A percentile compares a stretch with the other conserved stretches of the same genome.
These are phyloP conservation scores for Crotalus horridus DNA, from an alignment of 2,113 vertebrate genomes.

Conservation along the genomic window DNA sequence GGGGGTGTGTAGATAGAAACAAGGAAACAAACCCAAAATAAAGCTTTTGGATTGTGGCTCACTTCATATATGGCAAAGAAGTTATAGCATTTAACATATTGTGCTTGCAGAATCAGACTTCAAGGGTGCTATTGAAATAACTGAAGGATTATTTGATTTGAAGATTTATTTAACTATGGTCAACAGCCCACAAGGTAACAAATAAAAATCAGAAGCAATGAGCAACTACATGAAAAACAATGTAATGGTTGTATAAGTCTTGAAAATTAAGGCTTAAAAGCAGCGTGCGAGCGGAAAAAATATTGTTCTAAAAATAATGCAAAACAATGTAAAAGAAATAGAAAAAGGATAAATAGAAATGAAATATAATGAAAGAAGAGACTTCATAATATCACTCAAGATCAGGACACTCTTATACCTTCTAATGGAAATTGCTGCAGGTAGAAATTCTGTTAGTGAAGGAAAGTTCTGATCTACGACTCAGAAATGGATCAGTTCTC, in stretches of 20 bases:
- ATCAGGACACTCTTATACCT: background rate
- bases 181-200: background rate
- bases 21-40: background rate
- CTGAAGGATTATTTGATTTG: conserved; percentile 8
- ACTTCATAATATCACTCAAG: background rate
- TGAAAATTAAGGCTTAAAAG: background rate
- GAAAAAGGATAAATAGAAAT: background rate
- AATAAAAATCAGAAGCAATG: background rate
- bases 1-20: background rate
- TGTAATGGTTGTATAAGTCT: background rate
- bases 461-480: background rate
- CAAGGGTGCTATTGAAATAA: conserved; percentile 28
- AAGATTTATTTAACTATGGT: background rate
- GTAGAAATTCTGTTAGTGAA: background rate
- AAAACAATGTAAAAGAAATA: background rate
- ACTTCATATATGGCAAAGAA: accelerated
- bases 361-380: background rate
- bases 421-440: background rate
- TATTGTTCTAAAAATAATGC: background rate
- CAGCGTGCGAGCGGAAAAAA: background rate
- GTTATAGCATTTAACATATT: background rate
- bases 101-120: background rate
- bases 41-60: background rate
- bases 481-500: background rate
- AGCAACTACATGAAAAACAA: background rate